A percentile compares a stretch with the other conserved stretches of the same genome.
Evolutionary conservation across 2,113 vertebrate species (phyloP).

Genomic region (Rhinogobius similis): DNA sequence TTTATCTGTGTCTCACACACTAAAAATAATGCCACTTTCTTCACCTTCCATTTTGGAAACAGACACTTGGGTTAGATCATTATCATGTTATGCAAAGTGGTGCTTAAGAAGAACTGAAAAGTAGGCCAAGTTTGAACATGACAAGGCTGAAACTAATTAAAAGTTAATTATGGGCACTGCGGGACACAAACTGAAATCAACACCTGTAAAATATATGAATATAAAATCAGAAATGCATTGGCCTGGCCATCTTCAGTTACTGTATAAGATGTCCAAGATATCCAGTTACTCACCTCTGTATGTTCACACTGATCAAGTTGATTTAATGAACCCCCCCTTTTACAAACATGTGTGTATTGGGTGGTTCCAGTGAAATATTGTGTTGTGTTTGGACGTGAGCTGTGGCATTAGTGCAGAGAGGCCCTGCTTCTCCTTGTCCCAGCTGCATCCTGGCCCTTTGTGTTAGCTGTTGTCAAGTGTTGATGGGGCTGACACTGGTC

Average conservation of each 20-base stretch:
- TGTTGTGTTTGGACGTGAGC: neutral
- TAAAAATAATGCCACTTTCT: neutral
- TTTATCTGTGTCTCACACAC: neutral
- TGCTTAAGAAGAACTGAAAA: neutral
- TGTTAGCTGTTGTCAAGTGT: constrained; percentile 38
- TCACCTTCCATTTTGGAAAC: neutral
- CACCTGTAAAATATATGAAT: neutral
- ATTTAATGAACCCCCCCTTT: no score
- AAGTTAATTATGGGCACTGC: neutral
- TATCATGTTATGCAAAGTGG: neutral
- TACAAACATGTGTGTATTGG: neutral
- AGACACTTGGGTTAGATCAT: neutral
- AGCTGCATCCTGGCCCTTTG: constrained; percentile 35
- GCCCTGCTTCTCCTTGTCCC: constrained; percentile 23
- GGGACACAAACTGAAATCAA: neutral
- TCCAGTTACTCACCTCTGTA: no score
- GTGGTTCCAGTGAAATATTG: constrained; percentile 4
- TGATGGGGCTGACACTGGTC: neutral
- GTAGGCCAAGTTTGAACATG: neutral
- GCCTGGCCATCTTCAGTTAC: neutral
- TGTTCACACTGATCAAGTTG: no score
- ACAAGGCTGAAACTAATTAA: neutral
- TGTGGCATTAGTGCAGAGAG: constrained; percentile 24
- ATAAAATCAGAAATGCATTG: neutral
- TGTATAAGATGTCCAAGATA: no score